A percentile compares a stretch with the other conserved stretches of the same genome.
Conservation (phyloP, 2,113 vertebrate genomes). For the Cephalopterus ornatus region DNA sequence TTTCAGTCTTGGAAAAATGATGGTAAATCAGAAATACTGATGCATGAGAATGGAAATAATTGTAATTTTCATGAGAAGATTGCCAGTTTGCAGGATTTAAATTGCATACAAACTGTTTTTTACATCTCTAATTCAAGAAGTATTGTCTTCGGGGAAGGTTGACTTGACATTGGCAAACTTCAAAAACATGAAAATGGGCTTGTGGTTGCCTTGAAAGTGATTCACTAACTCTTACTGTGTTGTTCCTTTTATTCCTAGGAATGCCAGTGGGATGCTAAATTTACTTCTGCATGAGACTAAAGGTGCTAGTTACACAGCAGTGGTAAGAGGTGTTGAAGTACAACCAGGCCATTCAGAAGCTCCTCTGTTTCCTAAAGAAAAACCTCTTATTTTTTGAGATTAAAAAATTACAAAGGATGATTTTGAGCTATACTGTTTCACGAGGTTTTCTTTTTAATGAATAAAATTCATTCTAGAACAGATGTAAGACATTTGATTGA, state of each 20-base stretch:
- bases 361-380: not conserved
- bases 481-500: not conserved
- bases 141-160: slow-evolving; percentile 62
- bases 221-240: not conserved
- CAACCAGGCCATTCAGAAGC: not conserved
- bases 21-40: slow-evolving; percentile 31
- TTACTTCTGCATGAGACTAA: not conserved
- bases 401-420: not conserved
- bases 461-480: not conserved
- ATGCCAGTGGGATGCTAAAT: not conserved
- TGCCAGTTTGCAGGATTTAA: slow-evolving; percentile 65
- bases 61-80: slow-evolving; percentile 66
- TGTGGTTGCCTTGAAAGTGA: slow-evolving; percentile 44
- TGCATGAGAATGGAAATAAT: slow-evolving; percentile 53
- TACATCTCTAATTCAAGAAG: slow-evolving; percentile 69
- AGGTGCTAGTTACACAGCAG: not conserved
- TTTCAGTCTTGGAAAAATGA: slow-evolving; percentile 25
- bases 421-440: not conserved
- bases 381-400: not conserved
- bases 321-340: not conserved
- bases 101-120: slow-evolving; percentile 63
- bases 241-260: slow-evolving; percentile 28
- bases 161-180: slow-evolving; percentile 67
- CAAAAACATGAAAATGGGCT: slow-evolving; percentile 54
- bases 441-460: not conserved